These are phyloP conservation scores for Toxotes chatareus DNA, from an alignment of 2,113 vertebrate species.

Conservation along the genomic window DNA sequence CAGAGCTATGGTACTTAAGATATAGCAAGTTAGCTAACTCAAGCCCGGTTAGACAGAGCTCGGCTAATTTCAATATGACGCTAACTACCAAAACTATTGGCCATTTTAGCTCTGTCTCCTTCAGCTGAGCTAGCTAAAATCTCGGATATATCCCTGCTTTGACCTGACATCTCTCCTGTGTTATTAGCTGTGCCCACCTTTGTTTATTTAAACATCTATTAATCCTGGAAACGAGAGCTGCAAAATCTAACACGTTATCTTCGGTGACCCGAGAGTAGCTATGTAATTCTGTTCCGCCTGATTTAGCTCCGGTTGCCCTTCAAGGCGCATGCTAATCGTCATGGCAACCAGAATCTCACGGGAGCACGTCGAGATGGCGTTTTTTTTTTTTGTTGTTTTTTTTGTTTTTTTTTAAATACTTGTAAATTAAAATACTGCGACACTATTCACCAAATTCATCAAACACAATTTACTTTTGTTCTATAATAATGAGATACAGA, in stretches of 20 bases:
- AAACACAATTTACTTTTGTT: not conserved
- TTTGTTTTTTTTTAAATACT: no score
- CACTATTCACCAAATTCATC: not conserved
- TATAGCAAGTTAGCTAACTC: not conserved
- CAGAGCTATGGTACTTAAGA: not conserved
- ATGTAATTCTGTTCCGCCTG: not conserved
- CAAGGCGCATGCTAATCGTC: not conserved
- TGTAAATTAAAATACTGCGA: not conserved
- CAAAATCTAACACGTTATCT: not conserved
- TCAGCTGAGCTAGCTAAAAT: no score
- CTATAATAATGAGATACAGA: not conserved
- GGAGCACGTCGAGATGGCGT: not conserved
- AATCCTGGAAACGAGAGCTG: not conserved
- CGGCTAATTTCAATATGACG: not conserved
- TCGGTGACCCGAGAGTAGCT: not conserved
- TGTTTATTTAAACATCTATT: not conserved
- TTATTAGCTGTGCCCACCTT: rapidly evolving
- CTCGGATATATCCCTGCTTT: not conserved
- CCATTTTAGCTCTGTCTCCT: not conserved
- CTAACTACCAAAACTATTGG: not conserved
- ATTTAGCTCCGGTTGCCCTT: not conserved
- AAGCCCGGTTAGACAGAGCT: not conserved
- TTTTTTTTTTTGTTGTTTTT: not conserved
- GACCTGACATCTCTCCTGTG: not conserved
- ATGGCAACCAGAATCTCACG: not conserved